Base-by-base conservation (phyloP, 2,888 invertebrate species). In the Clusia tigrina region DNA sequence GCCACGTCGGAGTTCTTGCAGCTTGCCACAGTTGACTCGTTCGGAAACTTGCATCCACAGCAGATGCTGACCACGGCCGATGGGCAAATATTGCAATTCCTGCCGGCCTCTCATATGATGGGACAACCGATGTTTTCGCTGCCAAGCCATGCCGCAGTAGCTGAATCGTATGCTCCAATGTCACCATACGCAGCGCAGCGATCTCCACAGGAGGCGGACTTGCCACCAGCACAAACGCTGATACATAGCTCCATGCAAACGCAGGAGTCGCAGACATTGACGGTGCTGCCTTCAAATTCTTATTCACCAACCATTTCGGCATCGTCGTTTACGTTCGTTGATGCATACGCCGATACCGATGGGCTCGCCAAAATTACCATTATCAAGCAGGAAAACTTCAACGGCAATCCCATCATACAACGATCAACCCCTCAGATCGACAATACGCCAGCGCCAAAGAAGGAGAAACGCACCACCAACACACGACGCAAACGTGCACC, bases 21-120 rank as follows among this genome's bases (percentile, higher is more conserved):
- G 6, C 20, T 67, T 12, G 24, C 64, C 20, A 66, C 60, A 1
- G 3, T 67, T 9, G 69, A 71, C 58, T 83, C 83, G 23, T 71
- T 84, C 80, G 83, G 85, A 26, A 84, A 85, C 32, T 12, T 58
- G 23, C 57, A 58, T 10, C 5, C 58, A 26, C 85, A 84, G 81
- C 73, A 81, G 24, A 65, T 71, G 65, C 63, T 73, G 12, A 82
- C 74, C 81, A 67, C 72, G 46, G 64, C 54, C 23, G 78, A 80
- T 42, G 81, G 78, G 0, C 80, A 81, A 48, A 67, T 80, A 12
- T 54, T 81, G n/a, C 81, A 82, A 46, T 63, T 81, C 9, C 69
- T 79, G 63, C 69, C 89, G 0, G 62, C 71, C 46, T 66, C 76
- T 90, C 90, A 81, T 85, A 88, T 73, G 88, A 89, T 23, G 9